These are phyloP conservation scores for Tachysurus fulvidraco DNA, from an alignment of 2,113 vertebrate species.

Conservation along the genomic window DNA sequence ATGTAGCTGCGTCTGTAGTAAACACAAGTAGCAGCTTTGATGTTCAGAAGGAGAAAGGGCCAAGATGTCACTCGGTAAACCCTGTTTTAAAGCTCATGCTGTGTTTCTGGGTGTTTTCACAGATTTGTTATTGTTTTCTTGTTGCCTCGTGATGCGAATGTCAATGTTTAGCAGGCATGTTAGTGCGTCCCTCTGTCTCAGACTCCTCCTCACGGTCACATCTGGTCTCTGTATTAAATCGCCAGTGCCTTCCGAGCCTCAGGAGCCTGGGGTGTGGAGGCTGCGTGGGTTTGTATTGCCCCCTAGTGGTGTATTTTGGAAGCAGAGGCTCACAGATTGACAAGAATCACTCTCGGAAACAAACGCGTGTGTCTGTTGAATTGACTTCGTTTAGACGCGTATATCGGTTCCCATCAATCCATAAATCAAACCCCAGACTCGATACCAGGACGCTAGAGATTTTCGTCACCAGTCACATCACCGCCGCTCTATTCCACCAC, in stretches of 20 bases:
- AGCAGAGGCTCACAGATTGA: not conserved
- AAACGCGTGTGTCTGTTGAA: no score
- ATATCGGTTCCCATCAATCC: no score
- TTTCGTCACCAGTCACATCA: no score
- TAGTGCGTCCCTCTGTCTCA: constrained; percentile 58
- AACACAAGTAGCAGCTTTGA: not conserved
- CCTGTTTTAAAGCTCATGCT: not conserved
- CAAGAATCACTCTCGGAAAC: not conserved
- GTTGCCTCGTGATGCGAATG: constrained; percentile 58
- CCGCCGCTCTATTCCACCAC: no score
- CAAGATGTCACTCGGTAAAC: not conserved
- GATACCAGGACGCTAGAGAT: no score
- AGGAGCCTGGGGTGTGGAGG: constrained; percentile 55
- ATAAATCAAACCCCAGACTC: no score
- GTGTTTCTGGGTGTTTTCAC: not conserved
- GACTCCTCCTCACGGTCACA: constrained; percentile 9
- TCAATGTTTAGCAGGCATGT: constrained; percentile 68
- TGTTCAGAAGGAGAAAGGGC: not conserved
- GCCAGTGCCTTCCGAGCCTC: constrained; percentile 65
- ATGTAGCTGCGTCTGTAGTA: not conserved
- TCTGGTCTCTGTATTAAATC: constrained; percentile 36
- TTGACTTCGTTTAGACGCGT: no score
- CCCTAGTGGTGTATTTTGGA: constrained; percentile 61
- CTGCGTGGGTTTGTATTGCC: constrained; percentile 61
- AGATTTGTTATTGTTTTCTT: constrained; percentile 43